A percentile compares a stretch with the other conserved stretches of the same genome.
These are phyloP conservation scores for Melieria picta DNA, from an alignment of 2,888 invertebrate genomes.

Conservation along the genomic window DNA sequence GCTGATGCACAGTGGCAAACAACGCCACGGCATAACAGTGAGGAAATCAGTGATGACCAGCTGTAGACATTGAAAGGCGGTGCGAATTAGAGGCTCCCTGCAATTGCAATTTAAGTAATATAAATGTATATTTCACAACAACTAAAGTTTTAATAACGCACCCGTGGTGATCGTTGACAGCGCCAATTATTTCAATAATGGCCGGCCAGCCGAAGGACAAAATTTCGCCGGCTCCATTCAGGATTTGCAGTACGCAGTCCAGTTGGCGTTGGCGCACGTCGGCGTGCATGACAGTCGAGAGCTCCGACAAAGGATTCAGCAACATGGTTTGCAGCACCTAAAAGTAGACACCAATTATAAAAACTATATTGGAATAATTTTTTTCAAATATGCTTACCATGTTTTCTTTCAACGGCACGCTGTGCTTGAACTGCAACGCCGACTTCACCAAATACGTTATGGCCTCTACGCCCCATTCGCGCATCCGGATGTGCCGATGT, in stretches of 20 bases:
- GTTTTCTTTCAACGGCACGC: constrained; percentile 83
- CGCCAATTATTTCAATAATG: constrained; percentile 94
- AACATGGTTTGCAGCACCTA: constrained; percentile 85
- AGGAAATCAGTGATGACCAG: constrained; percentile 94
- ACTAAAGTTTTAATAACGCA: constrained; percentile 54
- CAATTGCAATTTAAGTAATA: constrained; percentile 39
- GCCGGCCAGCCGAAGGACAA: constrained; percentile 95
- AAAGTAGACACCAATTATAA: constrained; percentile 16
- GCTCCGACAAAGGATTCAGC: constrained; percentile 88
- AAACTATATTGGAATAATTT: neutral
- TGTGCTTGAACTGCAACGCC: constrained; percentile 87
- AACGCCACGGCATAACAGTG: constrained; percentile 90
- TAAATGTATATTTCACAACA: neutral
- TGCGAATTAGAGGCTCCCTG: constrained; percentile 89
- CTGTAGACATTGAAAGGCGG: constrained; percentile 96
- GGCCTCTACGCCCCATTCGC: constrained; percentile 98
- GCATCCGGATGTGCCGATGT: constrained; percentile 93
- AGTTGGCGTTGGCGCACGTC: constrained; percentile 95
- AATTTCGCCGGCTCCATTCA: constrained; percentile 93
- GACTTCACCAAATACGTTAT: constrained; percentile 93
- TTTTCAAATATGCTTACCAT: constrained; percentile 69
- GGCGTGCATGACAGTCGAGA: constrained; percentile 88
- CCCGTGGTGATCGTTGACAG: constrained; percentile 93
- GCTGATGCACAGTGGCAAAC: constrained; percentile 88
- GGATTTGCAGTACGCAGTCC: constrained; percentile 91